These are phyloP conservation scores for Otus sunia DNA, from an alignment of 2,113 vertebrate species.

Conservation along the genomic window DNA sequence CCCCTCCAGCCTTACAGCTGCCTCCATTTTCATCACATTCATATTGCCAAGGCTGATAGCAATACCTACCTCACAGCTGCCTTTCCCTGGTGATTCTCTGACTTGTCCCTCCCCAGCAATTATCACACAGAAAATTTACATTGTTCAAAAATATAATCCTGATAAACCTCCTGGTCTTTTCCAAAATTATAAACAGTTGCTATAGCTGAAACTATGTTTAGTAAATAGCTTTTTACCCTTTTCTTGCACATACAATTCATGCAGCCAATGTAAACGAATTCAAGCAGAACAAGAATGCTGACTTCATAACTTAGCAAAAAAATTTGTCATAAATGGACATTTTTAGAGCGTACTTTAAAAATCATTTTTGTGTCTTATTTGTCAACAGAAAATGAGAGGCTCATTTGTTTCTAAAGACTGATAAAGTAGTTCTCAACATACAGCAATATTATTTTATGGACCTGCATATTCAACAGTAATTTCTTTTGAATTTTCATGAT, in stretches of 20 bases:
- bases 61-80: accelerated
- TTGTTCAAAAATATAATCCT: neutral
- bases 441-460: neutral
- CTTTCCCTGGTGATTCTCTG: neutral
- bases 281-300: neutral
- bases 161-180: neutral
- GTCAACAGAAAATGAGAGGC: neutral
- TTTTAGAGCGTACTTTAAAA: neutral
- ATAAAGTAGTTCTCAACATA: neutral
- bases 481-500: neutral
- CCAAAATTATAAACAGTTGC: neutral
- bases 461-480: neutral
- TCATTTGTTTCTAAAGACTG: neutral
- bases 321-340: neutral
- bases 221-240: neutral
- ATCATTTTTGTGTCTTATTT: neutral
- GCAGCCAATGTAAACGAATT: neutral
- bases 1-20: neutral
- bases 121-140: neutral
- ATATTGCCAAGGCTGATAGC: neutral
- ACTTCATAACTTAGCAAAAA: neutral
- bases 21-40: neutral
- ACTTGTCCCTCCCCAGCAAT: neutral
- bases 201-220: neutral
- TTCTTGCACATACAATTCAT: neutral